Base-by-base conservation (phyloP, 2,888 invertebrate genomes). In the Zaprionus lineosus region DNA sequence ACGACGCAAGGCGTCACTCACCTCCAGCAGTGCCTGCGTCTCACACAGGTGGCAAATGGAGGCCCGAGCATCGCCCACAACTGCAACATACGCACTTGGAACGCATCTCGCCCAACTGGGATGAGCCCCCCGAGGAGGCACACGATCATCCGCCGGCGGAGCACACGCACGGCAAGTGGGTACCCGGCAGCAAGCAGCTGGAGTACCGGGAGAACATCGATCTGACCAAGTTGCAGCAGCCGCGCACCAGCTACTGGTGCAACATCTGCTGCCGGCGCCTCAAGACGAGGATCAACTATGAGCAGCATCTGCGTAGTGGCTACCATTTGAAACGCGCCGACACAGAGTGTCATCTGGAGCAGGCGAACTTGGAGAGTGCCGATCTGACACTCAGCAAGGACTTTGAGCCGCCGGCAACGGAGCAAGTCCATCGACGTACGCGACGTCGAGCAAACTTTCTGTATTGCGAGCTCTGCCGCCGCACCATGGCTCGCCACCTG, bases 81-180 rank as follows among this genome's bases (percentile, higher is more conserved):
- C 36, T 84, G 21, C 74, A 70, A 0, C 83, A 81, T 14, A 65
- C 84, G 0, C 87, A 88, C 2, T 63, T 88, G 5, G 74, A 83
- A 14, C 75, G 87, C 31, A 41, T 84, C 3, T 91, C 72, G 74
- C 78, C 90, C 29, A 92, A 92, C 9, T 94, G 93, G 93, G 92
- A 91, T 48, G 90, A 91, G 34, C 89, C 90, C 6, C 91, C 91
- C 12, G 89, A 92, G 16, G 79, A 85, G 3, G 31, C 61, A 7
- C 83, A 84, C 8, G 59, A 63, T 0, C 91, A 92, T 67, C 94
- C 94, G 1, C 94, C 94, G 0, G 93, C 93, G 2, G 92, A 92
- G 28, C 93, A 95, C 74, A 95, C 95, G 0, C 93, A 93, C 87
- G 89, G 90, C 7, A 96, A 96, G 91, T 96, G 96, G 96, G 92